phyloP scores from a whole-genome alignment of 2,113 vertebrate species.

The Oxyruncus cristatus region DNA sequence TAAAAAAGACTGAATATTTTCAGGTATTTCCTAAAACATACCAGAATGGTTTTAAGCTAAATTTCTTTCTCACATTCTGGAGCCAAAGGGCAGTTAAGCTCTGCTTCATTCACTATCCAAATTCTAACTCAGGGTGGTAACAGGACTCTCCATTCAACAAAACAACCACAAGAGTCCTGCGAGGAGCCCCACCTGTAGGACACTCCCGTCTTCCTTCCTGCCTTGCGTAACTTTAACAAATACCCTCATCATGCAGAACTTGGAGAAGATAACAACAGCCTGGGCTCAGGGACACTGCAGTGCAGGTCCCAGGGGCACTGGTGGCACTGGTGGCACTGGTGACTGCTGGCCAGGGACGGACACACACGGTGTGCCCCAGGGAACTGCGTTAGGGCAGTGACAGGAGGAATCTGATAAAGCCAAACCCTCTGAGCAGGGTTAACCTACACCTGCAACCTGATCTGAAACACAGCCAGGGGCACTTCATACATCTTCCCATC shows the following conservation, averaged over 20 bases:
- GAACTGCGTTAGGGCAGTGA: no score
- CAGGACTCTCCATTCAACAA: background rate
- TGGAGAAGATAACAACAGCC: no score
- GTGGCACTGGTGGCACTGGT: no score
- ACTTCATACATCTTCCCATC: no score
- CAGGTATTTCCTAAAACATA: background rate
- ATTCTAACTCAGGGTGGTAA: background rate
- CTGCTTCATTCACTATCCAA: background rate
- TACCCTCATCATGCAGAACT: background rate
- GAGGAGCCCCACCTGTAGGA: background rate
- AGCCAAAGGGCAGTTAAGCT: background rate
- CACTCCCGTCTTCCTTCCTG: background rate
- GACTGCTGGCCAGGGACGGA: no score
- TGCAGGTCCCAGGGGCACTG: no score
- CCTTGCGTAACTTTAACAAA: fast-evolving
- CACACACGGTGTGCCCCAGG: no score
- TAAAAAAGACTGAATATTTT: background rate
- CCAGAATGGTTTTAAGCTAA: background rate
- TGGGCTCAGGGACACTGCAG: no score
- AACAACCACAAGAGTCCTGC: background rate
- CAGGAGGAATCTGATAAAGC: no score
- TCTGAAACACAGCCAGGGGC: no score
- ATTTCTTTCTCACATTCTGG: background rate
- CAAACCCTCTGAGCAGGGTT: no score
- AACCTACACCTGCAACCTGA: no score